Evolutionary conservation across 2,888 invertebrate species (phyloP).

Genomic region (Thera obeliscata): DNA sequence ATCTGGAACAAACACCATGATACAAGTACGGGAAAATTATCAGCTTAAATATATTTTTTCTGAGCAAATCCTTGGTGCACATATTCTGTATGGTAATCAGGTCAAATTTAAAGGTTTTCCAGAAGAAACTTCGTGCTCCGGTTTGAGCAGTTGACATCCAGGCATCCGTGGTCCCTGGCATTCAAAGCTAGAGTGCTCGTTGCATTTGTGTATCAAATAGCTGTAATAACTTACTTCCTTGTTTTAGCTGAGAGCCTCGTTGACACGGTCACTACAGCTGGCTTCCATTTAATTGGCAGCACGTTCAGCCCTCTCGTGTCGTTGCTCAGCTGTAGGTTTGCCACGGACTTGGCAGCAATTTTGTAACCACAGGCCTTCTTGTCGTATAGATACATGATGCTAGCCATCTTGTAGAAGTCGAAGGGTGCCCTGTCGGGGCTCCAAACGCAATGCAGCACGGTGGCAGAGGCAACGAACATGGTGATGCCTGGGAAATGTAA

Average conservation of each 20-base stretch:
- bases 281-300: slow-evolving; percentile 56
- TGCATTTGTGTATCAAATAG: background rate
- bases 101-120: no score
- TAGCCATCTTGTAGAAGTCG: slow-evolving; percentile 62
- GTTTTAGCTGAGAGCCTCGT: slow-evolving; percentile 61
- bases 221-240: slow-evolving; percentile 51
- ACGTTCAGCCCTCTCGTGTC: slow-evolving; percentile 55
- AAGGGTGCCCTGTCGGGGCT: slow-evolving; percentile 48
- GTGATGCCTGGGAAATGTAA: slow-evolving; percentile 51
- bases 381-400: slow-evolving; percentile 75
- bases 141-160: no score
- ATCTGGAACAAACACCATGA: slow-evolving; percentile 48
- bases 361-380: slow-evolving; percentile 58
- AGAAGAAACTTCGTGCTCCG: no score
- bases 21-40: background rate
- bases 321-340: slow-evolving; percentile 57
- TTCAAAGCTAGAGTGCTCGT: no score
- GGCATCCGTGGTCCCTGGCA: no score
- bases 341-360: slow-evolving; percentile 42
- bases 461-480: slow-evolving; percentile 50
- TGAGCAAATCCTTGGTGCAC: no score
- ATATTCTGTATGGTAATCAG: no score
- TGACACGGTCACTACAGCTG: slow-evolving; percentile 54
- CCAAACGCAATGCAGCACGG: slow-evolving; percentile 64
- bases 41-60: no score